Percentiles rank a stretch among this genome's conserved stretches.
Conservation (phyloP, 2,113 vertebrate species). For the Cyprinodon brontotheroides region DNA sequence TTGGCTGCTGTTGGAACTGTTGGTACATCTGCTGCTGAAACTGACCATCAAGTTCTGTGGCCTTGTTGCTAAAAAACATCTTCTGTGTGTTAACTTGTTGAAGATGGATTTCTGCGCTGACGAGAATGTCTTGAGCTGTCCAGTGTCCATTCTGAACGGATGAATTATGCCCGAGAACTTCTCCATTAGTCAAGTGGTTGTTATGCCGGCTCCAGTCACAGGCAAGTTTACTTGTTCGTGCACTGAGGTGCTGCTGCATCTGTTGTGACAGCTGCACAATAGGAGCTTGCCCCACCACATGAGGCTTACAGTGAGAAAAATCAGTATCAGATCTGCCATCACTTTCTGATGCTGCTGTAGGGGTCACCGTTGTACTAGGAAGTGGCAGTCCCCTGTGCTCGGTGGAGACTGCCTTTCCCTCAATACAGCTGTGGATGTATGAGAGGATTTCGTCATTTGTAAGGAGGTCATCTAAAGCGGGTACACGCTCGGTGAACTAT, state of each 20-base stretch:
- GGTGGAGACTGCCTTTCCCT: constrained; percentile 43
- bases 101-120: constrained; percentile 43
- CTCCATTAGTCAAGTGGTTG: constrained; percentile 37
- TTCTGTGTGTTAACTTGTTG: constrained; percentile 46
- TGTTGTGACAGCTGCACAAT: constrained; percentile 76
- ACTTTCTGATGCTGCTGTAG: constrained; percentile 22
- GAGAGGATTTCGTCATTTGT: constrained; percentile 79
- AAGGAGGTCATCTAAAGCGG: constrained; percentile 68
- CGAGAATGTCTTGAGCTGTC: constrained; percentile 51
- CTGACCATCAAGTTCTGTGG: constrained; percentile 23
- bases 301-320: constrained; percentile 53
- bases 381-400: constrained; percentile 31
- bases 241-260: constrained; percentile 74
- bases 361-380: background rate
- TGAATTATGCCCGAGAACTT: constrained; percentile 36
- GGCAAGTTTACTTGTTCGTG: constrained; percentile 25
- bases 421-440: constrained; percentile 69
- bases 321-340: constrained; percentile 22
- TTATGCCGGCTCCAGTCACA: constrained; percentile 48
- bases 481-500: too few species aligned
- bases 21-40: constrained; percentile 41
- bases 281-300: constrained; percentile 46
- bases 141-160: constrained; percentile 52
- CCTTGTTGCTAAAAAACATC: constrained; percentile 43
- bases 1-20: constrained; percentile 56